These are phyloP conservation scores for Apogon talboti DNA, from an alignment of 2,797 vertebrate genomes.

Conservation along the genomic window DNA sequence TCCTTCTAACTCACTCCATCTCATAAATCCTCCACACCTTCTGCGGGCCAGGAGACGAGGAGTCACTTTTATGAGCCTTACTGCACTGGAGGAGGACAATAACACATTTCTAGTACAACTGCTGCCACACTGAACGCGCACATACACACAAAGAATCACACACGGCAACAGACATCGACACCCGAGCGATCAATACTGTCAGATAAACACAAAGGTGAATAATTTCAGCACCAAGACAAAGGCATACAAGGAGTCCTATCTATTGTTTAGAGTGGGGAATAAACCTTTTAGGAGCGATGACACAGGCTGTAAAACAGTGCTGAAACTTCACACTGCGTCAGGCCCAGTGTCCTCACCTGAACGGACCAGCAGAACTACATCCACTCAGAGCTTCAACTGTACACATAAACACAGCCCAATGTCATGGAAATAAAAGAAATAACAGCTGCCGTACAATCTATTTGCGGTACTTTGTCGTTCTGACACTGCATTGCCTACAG, in stretches of 20 bases:
- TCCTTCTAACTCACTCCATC: constrained; percentile 55
- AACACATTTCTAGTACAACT: constrained; percentile 53
- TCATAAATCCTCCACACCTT: constrained; percentile 76
- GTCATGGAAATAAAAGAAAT: neutral
- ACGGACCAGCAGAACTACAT: constrained; percentile 20
- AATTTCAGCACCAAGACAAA: constrained; percentile 49
- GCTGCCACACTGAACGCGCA: constrained; percentile 10
- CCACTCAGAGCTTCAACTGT: neutral
- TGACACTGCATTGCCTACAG: neutral
- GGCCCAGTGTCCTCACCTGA: constrained; percentile 30
- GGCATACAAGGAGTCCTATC: constrained; percentile 57
- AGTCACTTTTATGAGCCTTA: constrained; percentile 75
- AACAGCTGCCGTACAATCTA: neutral
- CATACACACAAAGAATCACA: constrained; percentile 14
- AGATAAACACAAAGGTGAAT: constrained; percentile 59
- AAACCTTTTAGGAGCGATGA: constrained; percentile 53
- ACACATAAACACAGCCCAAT: neutral
- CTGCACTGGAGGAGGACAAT: constrained; percentile 69
- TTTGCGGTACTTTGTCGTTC: neutral
- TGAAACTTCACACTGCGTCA: constrained; percentile 29
- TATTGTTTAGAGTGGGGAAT: constrained; percentile 55
- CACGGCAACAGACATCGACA: constrained; percentile 9
- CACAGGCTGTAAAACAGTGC: constrained; percentile 50
- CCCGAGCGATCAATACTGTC: constrained; percentile 47
- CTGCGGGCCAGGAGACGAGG: constrained; percentile 52